Base-by-base conservation (phyloP, 2,797 vertebrate species). In the Hybognathus amarus region DNA sequence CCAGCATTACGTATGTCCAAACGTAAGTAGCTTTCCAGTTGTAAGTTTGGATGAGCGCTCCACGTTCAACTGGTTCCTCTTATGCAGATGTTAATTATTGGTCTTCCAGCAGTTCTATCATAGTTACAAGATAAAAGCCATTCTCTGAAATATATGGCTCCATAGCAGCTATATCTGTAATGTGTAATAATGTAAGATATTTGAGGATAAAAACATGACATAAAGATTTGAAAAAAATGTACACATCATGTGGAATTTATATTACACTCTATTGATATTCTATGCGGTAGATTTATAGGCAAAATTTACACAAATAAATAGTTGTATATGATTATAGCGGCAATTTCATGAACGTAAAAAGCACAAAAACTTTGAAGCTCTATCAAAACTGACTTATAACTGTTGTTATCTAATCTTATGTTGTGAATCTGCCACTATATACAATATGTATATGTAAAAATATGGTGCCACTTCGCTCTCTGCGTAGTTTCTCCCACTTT, bases 191-290 rank as follows among this genome's bases (percentile, higher is more conserved):
- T 83, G 78, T 61, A 69, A 80, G 88, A 88, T 89, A 86, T 88
- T 83, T 87, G 89, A 87, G 75, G 70, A 89, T 89, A 85, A 70
- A 89, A 88, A 91, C 86, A 85, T 87, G 88, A 90, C 87, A 87
- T 86, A 87, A 92, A 93, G 91, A 88, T 80, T 91, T 92, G 87
- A 93, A 91, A 47, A 45, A 89, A 79, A 91, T 90, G 87, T 86
- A 52, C 89, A 88, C 85, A 85, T 87, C 66, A 80, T 83, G 80
- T 79, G 71, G 79, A 92, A 89, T 90, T 87, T 91, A 87, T 88
- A 85, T 87, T 89, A 89, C 91, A 92, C 92, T 91, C 47, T 77
- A 85, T 76, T 45, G 71, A 87, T 67, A 64, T 54, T 85, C 80
- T 77, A 80, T 82, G 83, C 76, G 33, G 79, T 86, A 79, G 80